A percentile compares a stretch with the other conserved stretches of the same genome.
Evolutionary conservation across 1,140 invertebrate genomes (phyloP).

Genomic region (Panagrolaimus sp.): DNA sequence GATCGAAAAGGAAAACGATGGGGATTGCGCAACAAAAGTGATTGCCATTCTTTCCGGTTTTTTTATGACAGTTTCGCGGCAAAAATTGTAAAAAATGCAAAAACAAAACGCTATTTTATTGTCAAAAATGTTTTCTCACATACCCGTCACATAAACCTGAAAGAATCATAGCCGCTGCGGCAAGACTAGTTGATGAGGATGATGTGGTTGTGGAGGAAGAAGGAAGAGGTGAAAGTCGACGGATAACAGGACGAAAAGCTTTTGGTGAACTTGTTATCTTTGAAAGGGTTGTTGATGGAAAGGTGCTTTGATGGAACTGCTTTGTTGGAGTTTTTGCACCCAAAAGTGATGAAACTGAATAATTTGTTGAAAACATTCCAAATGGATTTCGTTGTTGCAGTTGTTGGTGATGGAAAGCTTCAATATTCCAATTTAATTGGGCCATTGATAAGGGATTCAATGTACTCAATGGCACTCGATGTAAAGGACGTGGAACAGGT

Average conservation of each 20-base stretch:
- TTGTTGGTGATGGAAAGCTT: not conserved
- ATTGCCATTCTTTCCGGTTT: no score
- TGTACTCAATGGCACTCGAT: not conserved
- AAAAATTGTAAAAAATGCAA: no score
- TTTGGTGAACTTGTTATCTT: not conserved
- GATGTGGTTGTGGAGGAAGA: not conserved
- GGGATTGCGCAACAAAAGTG: no score
- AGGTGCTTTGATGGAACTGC: no score
- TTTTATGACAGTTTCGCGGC: no score
- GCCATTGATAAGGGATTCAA: not conserved
- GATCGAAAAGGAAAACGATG: no score
- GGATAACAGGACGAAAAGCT: not conserved
- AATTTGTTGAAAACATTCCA: no score
- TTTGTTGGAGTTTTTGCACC: not conserved
- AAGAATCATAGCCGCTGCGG: not conserved
- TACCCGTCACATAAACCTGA: not conserved
- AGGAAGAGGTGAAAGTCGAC: not conserved
- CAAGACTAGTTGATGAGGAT: conserved; percentile 1
- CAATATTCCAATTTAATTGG: not conserved
- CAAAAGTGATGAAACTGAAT: not conserved
- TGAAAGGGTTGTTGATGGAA: not conserved
- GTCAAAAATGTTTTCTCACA: not conserved
- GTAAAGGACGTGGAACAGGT: not conserved
- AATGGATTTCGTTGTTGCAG: not conserved
- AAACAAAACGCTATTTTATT: not conserved